phyloP scores from a whole-genome alignment of 2,888 invertebrate genomes.

The Drosophila barbarae region DNA sequence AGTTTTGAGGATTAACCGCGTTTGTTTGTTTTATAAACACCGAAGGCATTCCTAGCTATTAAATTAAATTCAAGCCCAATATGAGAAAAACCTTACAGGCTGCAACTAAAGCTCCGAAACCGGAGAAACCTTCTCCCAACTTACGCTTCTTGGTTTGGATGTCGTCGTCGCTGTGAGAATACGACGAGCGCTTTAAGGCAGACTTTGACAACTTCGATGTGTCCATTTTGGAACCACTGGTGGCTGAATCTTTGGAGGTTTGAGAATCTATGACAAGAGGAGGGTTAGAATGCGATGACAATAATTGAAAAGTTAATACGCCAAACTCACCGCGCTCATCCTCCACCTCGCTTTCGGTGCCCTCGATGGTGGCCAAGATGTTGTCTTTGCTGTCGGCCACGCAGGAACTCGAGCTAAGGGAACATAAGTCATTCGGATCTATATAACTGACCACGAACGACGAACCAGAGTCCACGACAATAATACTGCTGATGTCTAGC shows the following conservation, averaged over 20 bases:
- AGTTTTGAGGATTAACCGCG: neutral
- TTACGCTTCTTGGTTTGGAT: neutral
- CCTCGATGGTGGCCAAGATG: slow-evolving; percentile 4
- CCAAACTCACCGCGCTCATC: neutral
- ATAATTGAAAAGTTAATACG: neutral
- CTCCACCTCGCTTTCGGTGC: slow-evolving; percentile 1
- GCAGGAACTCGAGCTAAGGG: neutral
- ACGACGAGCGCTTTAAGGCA: neutral
- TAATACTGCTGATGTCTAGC: neutral
- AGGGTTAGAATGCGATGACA: neutral
- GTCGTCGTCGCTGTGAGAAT: neutral
- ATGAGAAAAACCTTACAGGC: too few species aligned
- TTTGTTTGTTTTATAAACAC: neutral
- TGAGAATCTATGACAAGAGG: neutral
- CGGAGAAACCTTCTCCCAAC: neutral
- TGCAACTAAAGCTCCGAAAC: neutral
- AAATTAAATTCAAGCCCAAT: neutral
- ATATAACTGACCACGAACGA: neutral
- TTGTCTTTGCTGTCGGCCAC: neutral
- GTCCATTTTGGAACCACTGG: neutral
- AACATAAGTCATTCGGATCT: neutral
- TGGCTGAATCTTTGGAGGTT: neutral
- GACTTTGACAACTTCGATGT: neutral
- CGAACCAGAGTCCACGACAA: neutral
- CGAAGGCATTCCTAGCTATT: neutral